Conservation (phyloP, 1,140 invertebrate species). For the Himalopsyche phryganea region DNA sequence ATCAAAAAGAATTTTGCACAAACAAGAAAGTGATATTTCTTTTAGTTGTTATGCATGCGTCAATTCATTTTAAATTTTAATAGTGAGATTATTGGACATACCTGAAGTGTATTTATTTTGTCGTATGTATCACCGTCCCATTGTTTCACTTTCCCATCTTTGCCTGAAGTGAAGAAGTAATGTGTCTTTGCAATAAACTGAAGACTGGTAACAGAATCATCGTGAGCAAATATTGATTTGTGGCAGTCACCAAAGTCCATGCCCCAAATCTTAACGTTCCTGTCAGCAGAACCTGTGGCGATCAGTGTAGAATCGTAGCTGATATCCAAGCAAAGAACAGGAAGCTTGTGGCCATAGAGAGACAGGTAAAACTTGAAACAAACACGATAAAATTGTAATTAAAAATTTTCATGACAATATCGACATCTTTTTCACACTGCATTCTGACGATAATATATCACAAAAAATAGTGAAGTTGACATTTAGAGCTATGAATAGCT, state of each 20-base stretch:
- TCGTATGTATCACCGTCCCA: constrained; percentile 96
- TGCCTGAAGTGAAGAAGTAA: constrained; percentile 88
- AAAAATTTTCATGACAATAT: neutral
- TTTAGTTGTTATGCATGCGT: neutral
- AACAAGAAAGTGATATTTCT: too few species aligned
- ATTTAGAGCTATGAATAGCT: too few species aligned
- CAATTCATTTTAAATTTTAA: too few species aligned
- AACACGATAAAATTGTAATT: constrained; percentile 24
- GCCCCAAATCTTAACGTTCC: constrained; percentile 97
- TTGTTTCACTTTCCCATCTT: constrained; percentile 91
- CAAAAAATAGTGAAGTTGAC: too few species aligned
- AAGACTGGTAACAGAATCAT: constrained; percentile 87
- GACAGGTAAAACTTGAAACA: constrained; percentile 84
- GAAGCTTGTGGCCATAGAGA: constrained; percentile 95
- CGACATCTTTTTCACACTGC: too few species aligned
- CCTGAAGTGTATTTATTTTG: constrained; percentile 85
- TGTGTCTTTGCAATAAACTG: constrained; percentile 89
- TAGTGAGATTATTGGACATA: constrained; percentile 43
- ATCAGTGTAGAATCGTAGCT: constrained; percentile 87
- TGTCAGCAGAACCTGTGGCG: constrained; percentile 90
- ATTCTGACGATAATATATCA: too few species aligned
- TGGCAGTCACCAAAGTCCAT: constrained; percentile 98
- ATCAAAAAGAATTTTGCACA: too few species aligned
- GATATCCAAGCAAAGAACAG: constrained; percentile 92
- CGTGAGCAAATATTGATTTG: constrained; percentile 85